Percentiles rank a stretch among this genome's conserved stretches.
Evolutionary conservation across 35 echinoderm and acorn worm genomes (phyloP).

Genomic region (Ophiothrix spiculata): DNA sequence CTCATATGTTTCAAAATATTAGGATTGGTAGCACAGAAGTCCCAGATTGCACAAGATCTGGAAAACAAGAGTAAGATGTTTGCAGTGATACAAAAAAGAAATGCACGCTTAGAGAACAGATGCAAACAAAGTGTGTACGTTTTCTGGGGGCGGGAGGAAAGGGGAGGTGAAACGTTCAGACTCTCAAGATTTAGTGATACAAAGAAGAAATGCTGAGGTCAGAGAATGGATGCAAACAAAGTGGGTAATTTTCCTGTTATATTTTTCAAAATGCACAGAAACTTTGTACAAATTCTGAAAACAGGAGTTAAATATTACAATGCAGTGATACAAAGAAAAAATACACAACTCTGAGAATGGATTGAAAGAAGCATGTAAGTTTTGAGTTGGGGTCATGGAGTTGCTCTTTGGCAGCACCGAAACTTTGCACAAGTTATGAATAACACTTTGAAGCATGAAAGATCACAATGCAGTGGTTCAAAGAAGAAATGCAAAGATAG

Average conservation of each 20-base stretch:
- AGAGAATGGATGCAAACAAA: constrained; percentile 46
- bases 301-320: constrained; percentile 77
- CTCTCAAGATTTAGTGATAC: neutral
- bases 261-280: constrained; percentile 63
- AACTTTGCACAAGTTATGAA: constrained; percentile 81
- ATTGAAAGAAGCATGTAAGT: constrained; percentile 45
- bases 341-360: constrained; percentile 45
- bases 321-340: constrained; percentile 45
- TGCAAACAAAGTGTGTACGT: neutral
- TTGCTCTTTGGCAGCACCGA: neutral
- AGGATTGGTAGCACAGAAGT: constrained; percentile 55
- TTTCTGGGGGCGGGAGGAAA: too few species aligned
- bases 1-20: constrained; percentile 81
- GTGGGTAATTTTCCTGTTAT: constrained; percentile 24
- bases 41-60: constrained; percentile 66
- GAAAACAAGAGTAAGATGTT: constrained; percentile 68
- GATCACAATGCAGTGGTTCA: constrained; percentile 58
- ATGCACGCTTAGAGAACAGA: too few species aligned
- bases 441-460: constrained; percentile 67
- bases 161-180: neutral
- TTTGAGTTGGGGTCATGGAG: neutral
- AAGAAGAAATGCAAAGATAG: constrained; percentile 40
- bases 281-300: constrained; percentile 82
- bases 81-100: constrained; percentile 18
- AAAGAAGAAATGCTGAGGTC: constrained; percentile 53